Percentiles rank a stretch among this genome's conserved stretches.
Conservation (phyloP, 1,140 invertebrate genomes). For the Zaprionus lachaisei region DNA sequence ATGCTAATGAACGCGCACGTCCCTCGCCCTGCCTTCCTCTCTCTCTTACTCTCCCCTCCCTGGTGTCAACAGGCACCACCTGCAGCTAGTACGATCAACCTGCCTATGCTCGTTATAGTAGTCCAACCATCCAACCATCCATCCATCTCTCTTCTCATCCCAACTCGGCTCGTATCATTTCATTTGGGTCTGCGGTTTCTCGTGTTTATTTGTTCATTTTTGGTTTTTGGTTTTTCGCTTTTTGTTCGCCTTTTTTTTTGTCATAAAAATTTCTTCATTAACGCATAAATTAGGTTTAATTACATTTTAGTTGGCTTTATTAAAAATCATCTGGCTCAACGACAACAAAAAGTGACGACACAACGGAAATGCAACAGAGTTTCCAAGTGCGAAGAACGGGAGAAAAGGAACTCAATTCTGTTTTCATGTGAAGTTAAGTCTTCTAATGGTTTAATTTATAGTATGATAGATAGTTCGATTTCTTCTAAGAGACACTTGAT, state of each 20-base stretch:
- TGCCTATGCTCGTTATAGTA: constrained; percentile 35
- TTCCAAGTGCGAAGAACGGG: neutral
- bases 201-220: constrained; percentile 75
- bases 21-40: neutral
- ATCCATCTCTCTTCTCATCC: neutral
- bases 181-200: constrained; percentile 39
- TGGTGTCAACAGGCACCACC: constrained; percentile 35
- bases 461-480: neutral
- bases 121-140: constrained; percentile 4
- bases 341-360: constrained; percentile 18
- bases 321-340: constrained; percentile 58
- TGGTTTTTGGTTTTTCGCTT: constrained; percentile 42
- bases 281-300: constrained; percentile 81
- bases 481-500: neutral
- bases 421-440: neutral
- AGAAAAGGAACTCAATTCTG: neutral
- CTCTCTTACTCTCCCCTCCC: neutral
- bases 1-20: constrained; percentile 73
- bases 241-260: constrained; percentile 42
- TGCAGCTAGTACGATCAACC: constrained; percentile 10
- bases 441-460: neutral
- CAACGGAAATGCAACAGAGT: constrained; percentile 41
- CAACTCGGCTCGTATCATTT: constrained; percentile 38
- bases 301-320: constrained; percentile 81
- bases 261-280: constrained; percentile 79